A percentile compares a stretch with the other conserved stretches of the same genome.
Evolutionary conservation across 2,113 vertebrate species (phyloP).

Genomic region (Sebastes fasciatus): DNA sequence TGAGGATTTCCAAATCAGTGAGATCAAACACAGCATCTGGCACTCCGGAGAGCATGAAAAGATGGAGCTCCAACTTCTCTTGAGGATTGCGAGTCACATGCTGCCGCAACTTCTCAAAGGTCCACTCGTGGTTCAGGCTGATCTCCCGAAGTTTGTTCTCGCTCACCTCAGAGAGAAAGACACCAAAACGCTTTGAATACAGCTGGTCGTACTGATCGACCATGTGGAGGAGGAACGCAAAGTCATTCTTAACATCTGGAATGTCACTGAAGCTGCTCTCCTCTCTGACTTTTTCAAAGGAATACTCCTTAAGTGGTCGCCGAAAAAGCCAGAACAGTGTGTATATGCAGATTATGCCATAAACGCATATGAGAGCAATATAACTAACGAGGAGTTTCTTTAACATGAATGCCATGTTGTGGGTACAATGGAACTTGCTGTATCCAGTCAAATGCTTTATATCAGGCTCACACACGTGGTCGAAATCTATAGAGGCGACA

Average conservation of each 20-base stretch:
- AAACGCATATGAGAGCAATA: conserved; percentile 96
- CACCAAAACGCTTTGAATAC: conserved; percentile 97
- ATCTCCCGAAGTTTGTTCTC: conserved; percentile 98
- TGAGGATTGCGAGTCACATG: conserved; percentile 93
- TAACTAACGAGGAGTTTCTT: conserved; percentile 97
- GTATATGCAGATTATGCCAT: conserved; percentile 95
- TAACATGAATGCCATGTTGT: conserved; percentile 99
- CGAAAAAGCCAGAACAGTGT: conserved; percentile 98
- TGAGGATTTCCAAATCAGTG: conserved; percentile 94
- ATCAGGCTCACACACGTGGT: conserved; percentile 91
- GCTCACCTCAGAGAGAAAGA: conserved; percentile 97
- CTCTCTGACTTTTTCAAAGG: conserved; percentile 97
- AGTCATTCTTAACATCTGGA: conserved; percentile 98
- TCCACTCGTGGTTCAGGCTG: conserved; percentile 97
- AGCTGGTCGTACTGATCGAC: conserved; percentile 98
- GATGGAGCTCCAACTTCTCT: conserved; percentile 94
- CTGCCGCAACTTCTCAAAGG: conserved; percentile 95
- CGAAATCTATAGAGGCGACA: conserved; percentile 94
- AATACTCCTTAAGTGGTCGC: conserved; percentile 96
- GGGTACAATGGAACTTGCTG: conserved; percentile 92
- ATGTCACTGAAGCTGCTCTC: conserved; percentile 99
- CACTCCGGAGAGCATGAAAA: conserved; percentile 96
- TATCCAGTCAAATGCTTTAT: conserved; percentile 97
- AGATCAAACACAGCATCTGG: conserved; percentile 96
- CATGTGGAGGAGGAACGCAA: conserved; percentile 98